Percentiles rank a stretch among this genome's conserved stretches.
Evolutionary conservation across 2,797 vertebrate species (phyloP).

Genomic region (Philypnodon macrostomus): DNA sequence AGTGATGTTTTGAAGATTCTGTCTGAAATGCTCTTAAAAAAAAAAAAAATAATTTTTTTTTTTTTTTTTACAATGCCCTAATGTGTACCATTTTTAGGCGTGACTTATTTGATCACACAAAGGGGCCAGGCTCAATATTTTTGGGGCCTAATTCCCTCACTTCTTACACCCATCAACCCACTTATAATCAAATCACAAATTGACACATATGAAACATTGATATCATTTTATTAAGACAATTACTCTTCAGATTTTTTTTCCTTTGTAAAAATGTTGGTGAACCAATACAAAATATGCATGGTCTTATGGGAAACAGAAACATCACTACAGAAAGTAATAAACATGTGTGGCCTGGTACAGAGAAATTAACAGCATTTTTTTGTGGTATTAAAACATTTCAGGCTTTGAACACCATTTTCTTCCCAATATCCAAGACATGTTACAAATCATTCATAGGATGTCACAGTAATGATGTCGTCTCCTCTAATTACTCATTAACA

Average conservation of each 20-base stretch:
- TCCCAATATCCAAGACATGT: conserved; percentile 66
- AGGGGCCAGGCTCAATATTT: no score
- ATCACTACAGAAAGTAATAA: conserved; percentile 84
- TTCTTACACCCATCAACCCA: no score
- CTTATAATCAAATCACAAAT: conserved; percentile 37
- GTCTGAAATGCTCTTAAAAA: no score
- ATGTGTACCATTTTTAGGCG: no score
- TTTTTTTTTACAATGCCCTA: no score
- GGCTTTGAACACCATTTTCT: conserved; percentile 78
- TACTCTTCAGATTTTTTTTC: conserved; percentile 90
- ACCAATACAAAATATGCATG: conserved; percentile 99
- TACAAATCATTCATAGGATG: conserved; percentile 70
- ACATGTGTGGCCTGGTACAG: conserved; percentile 88
- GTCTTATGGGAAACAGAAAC: conserved; percentile 87
- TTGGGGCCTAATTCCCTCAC: no score
- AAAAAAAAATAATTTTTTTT: no score
- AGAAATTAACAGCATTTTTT: conserved; percentile 78
- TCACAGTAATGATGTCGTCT: conserved; percentile 81
- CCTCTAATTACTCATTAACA: conserved; percentile 62
- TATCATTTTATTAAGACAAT: conserved; percentile 99
- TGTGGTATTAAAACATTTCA: conserved; percentile 82
- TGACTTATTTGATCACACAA: no score
- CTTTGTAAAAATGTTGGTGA: conserved; percentile 98
- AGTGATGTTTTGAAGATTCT: no score
- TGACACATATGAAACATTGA: conserved; percentile 89